Evolutionary conservation across 2,113 vertebrate genomes (phyloP).

Genomic region (Lichenostomus cassidix): DNA sequence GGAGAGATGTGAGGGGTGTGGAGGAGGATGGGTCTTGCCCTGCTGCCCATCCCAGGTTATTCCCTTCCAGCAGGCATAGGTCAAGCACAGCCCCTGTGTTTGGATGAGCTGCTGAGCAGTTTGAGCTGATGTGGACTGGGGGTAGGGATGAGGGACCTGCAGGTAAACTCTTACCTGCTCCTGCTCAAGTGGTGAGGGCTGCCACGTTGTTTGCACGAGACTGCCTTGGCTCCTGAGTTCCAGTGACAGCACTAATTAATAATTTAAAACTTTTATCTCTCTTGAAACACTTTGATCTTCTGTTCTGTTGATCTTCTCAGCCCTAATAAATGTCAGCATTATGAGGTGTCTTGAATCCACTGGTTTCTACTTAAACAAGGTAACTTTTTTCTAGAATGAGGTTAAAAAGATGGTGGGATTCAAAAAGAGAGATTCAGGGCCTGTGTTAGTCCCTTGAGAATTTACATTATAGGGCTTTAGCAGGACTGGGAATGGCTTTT

Average conservation of each 20-base stretch:
- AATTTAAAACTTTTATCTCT: background rate
- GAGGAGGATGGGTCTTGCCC: background rate
- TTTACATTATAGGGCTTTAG: background rate
- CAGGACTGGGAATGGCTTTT: background rate
- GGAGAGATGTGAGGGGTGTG: background rate
- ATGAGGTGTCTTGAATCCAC: background rate
- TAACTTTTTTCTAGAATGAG: background rate
- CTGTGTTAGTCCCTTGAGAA: background rate
- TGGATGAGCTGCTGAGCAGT: background rate
- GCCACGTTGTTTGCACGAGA: background rate
- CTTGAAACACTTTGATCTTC: background rate
- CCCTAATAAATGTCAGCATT: background rate
- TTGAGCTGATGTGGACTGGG: background rate
- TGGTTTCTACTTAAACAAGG: background rate
- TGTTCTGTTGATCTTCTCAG: slow-evolving; percentile 5
- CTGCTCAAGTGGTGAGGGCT: background rate
- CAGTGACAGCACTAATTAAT: background rate
- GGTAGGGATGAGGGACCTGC: background rate
- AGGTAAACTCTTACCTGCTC: background rate
- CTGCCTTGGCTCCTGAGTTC: background rate
- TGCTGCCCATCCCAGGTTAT: background rate
- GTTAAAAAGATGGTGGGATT: background rate
- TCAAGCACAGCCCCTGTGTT: background rate
- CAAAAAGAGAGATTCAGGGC: background rate
- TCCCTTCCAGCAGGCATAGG: background rate